Percentiles rank a stretch among this genome's conserved stretches.
Conservation (phyloP, 2,888 invertebrate species). For the Anodontia alba region DNA sequence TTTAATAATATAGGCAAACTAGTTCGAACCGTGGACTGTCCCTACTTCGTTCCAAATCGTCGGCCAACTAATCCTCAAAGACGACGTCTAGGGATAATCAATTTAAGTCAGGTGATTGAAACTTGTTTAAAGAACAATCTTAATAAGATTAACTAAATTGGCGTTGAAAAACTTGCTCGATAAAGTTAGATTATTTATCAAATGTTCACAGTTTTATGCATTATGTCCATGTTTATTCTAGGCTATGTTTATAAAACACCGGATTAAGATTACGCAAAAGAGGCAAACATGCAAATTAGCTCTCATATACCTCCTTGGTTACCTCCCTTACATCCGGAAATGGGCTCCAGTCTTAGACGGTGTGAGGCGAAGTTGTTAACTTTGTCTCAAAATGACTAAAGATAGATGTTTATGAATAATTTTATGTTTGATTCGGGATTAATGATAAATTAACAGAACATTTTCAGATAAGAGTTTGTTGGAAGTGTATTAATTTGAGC, state of each 20-base stretch:
- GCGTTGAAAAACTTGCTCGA: background rate
- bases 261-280: slow-evolving; percentile 17
- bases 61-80: too few relatives aligned
- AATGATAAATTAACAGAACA: background rate
- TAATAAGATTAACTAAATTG: slow-evolving; percentile 5
- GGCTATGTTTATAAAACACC: slow-evolving; percentile 6
- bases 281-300: slow-evolving; percentile 15
- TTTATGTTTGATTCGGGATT: background rate
- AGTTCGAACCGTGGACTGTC: too few relatives aligned
- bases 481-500: background rate
- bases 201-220: slow-evolving; percentile 11
- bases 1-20: too few relatives aligned
- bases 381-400: slow-evolving; percentile 3
- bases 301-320: background rate
- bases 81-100: too few relatives aligned
- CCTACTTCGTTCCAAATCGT: too few relatives aligned
- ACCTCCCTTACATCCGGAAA: slow-evolving; percentile 9
- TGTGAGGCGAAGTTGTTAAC: background rate
- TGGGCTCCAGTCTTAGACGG: slow-evolving; percentile 6
- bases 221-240: background rate
- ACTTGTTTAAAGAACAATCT: background rate
- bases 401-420: background rate
- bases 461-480: background rate
- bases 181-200: slow-evolving; percentile 18
- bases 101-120: too few relatives aligned